phyloP scores from a whole-genome alignment of 2,797 vertebrate genomes.

The Pangasius larnaudii region DNA sequence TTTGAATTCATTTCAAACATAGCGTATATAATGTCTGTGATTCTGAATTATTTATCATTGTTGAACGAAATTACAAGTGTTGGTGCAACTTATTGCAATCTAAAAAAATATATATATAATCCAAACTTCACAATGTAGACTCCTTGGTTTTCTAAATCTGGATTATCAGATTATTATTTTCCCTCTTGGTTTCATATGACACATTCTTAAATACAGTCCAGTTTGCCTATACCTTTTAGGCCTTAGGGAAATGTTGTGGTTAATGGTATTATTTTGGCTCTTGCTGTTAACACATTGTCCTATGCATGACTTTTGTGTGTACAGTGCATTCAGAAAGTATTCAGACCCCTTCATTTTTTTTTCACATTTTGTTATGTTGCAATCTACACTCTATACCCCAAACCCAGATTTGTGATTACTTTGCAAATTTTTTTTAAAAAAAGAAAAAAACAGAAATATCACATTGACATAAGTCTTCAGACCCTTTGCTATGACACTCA shows the following conservation, averaged over 20 bases:
- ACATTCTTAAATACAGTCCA: conserved; percentile 13
- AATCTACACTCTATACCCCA: too few species aligned
- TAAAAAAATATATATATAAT: background rate
- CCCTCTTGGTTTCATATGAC: background rate
- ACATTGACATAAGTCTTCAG: too few species aligned
- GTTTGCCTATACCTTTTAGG: background rate
- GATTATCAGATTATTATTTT: background rate
- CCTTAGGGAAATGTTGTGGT: background rate
- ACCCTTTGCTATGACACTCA: too few species aligned
- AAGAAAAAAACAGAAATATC: too few species aligned
- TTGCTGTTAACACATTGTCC: background rate
- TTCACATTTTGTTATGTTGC: too few species aligned
- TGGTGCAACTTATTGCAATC: background rate
- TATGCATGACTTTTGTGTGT: background rate
- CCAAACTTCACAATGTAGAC: background rate
- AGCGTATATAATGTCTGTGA: background rate
- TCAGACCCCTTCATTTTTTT: too few species aligned
- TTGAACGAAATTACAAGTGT: background rate
- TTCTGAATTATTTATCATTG: background rate
- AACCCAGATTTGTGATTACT: too few species aligned
- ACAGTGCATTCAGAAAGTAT: too few species aligned
- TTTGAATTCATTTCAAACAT: background rate
- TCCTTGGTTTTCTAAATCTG: background rate
- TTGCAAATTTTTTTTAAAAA: too few species aligned
- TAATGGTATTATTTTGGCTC: background rate